phyloP scores from a whole-genome alignment of 53 echinoderm and acorn worm species.

The Echinometra lucunter region DNA sequence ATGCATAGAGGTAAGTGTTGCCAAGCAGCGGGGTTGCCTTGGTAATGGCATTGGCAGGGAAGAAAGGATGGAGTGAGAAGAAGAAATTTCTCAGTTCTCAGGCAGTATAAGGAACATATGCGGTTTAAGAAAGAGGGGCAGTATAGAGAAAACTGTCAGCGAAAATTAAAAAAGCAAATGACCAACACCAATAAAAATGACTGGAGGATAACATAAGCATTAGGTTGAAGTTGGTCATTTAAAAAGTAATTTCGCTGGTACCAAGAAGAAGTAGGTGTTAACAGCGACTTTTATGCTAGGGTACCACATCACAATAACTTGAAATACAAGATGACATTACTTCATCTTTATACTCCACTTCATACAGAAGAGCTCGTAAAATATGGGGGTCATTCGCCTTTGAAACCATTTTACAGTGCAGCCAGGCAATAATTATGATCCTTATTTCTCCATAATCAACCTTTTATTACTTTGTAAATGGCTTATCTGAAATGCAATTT shows the following conservation, averaged over 20 bases:
- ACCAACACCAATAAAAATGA: background rate
- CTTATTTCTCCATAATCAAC: background rate
- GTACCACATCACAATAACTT: too few relatives aligned
- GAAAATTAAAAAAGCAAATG: background rate
- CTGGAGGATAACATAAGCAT: background rate
- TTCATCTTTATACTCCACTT: too few relatives aligned
- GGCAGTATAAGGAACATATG: too few relatives aligned
- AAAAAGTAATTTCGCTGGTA: too few relatives aligned
- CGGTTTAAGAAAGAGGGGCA: too few relatives aligned
- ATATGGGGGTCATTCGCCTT: too few relatives aligned
- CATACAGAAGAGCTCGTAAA: too few relatives aligned
- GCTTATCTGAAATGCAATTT: background rate
- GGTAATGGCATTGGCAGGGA: conserved; percentile 24
- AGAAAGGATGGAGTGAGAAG: background rate
- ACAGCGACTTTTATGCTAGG: too few relatives aligned
- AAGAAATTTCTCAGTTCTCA: background rate
- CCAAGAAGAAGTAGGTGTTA: too few relatives aligned
- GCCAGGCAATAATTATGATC: background rate
- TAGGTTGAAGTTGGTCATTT: too few relatives aligned
- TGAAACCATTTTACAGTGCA: too few relatives aligned
- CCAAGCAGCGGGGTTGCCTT: conserved; percentile 19
- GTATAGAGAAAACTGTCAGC: background rate
- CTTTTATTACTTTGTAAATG: background rate
- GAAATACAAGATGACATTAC: too few relatives aligned
- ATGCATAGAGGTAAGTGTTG: conserved; percentile 49